Percentiles rank a stretch among this genome's conserved stretches.
phyloP scores from a whole-genome alignment of 2,113 vertebrate genomes.

The Cricetomys ansorgei region DNA sequence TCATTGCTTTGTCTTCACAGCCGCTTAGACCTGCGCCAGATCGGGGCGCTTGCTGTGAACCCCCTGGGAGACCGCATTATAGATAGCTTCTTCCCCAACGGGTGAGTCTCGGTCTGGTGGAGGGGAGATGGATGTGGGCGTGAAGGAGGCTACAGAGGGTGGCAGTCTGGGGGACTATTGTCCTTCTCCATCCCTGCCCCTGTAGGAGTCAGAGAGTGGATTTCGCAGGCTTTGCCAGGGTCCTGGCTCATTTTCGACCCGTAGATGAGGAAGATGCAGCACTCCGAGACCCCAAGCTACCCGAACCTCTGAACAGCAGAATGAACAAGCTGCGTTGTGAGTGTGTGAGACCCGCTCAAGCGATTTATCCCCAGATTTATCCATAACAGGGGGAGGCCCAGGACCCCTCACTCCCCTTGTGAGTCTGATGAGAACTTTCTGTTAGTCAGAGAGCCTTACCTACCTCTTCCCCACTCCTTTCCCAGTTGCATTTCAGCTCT shows the following conservation, averaged over 20 bases:
- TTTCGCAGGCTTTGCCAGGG: constrained; percentile 87
- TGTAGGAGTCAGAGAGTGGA: constrained; percentile 86
- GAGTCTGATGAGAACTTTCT: not conserved
- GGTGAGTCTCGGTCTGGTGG: constrained; percentile 69
- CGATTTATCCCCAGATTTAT: not conserved
- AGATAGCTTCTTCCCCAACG: constrained; percentile 87
- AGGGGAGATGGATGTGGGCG: not conserved
- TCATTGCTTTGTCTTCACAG: constrained; percentile 69
- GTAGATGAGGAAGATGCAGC: constrained; percentile 71
- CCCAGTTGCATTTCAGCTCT: constrained; percentile 90
- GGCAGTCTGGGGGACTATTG: not conserved
- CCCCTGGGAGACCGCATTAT: constrained; percentile 90
- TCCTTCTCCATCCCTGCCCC: rapidly evolving
- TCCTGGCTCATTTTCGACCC: constrained; percentile 90
- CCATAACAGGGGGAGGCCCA: not conserved
- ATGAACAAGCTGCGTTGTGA: constrained; percentile 89
- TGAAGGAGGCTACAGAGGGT: not conserved
- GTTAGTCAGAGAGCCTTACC: not conserved
- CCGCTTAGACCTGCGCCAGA: constrained; percentile 84
- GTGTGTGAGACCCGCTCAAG: constrained; percentile 31
- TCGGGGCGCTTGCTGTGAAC: constrained; percentile 87
- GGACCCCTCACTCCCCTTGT: too few relatives aligned
- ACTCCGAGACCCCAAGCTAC: constrained; percentile 63
- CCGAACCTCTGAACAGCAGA: constrained; percentile 87
- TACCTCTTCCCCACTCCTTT: not conserved